Evolutionary conservation across 2,113 vertebrate species (phyloP).

Genomic region (Mixornis gularis): DNA sequence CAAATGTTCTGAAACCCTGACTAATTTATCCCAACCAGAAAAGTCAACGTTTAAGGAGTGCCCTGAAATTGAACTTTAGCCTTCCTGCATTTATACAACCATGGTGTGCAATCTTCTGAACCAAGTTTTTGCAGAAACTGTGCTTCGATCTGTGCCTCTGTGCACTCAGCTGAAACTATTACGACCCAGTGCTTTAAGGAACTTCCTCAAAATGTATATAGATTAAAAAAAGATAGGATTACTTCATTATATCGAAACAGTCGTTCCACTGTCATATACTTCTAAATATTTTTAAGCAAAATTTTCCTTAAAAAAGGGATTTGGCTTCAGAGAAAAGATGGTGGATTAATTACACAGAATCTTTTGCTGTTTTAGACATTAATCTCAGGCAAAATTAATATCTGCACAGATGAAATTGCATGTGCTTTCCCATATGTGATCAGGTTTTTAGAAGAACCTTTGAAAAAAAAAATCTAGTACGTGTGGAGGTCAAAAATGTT

Average conservation of each 20-base stretch:
- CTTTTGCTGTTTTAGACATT: background rate
- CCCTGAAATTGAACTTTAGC: background rate
- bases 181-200: background rate
- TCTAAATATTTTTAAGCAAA: background rate
- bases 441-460: background rate
- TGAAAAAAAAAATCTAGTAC: background rate
- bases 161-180: background rate
- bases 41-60: background rate
- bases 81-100: background rate
- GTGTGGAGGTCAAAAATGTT: background rate
- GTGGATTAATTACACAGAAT: background rate
- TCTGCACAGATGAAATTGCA: background rate
- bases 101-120: background rate
- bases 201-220: background rate
- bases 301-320: background rate
- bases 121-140: background rate
- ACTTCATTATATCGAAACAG: background rate
- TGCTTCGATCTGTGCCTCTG: background rate
- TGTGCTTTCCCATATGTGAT: background rate
- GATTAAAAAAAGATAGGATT: background rate
- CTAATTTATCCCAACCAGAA: background rate
- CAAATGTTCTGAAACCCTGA: background rate
- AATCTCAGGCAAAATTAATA: background rate
- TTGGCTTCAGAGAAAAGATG: background rate
- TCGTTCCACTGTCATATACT: background rate